Conservation (phyloP, 2,888 invertebrate genomes). For the Lysandra coridon region DNA sequence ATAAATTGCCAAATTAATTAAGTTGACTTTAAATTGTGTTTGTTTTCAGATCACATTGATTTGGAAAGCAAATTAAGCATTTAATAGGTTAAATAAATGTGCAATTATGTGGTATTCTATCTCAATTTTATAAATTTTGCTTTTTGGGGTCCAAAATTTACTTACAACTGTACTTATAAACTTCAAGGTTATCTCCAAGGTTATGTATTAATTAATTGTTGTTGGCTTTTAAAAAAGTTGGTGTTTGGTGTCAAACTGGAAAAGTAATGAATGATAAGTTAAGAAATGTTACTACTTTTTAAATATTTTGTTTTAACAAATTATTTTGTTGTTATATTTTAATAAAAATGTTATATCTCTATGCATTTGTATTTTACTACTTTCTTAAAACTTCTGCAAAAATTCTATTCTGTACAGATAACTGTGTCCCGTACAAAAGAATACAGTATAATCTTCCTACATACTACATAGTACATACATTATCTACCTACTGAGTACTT, state of each 20-base stretch:
- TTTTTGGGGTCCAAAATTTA: neutral
- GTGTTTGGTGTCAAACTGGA: neutral
- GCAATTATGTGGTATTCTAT: neutral
- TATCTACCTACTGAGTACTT: no score
- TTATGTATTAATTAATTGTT: neutral
- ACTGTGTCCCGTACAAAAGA: no score
- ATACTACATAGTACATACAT: no score
- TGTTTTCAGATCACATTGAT: neutral
- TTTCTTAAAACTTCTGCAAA: neutral
- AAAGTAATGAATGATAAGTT: neutral
- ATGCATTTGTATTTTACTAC: neutral
- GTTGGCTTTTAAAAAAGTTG: neutral
- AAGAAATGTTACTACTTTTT: neutral
- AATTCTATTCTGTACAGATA: no score
- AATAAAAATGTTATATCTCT: neutral
- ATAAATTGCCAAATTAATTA: neutral
- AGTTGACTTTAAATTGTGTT: neutral
- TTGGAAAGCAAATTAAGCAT: neutral
- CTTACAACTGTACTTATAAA: neutral
- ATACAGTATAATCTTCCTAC: no score
- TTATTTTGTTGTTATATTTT: constrained; percentile 19
- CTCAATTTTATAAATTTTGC: neutral
- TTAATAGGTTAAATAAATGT: neutral
- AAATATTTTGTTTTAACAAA: neutral
- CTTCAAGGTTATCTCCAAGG: neutral